A percentile compares a stretch with the other conserved stretches of the same genome.
phyloP scores from a whole-genome alignment of 2,797 vertebrate species.

The Balearica regulorum region DNA sequence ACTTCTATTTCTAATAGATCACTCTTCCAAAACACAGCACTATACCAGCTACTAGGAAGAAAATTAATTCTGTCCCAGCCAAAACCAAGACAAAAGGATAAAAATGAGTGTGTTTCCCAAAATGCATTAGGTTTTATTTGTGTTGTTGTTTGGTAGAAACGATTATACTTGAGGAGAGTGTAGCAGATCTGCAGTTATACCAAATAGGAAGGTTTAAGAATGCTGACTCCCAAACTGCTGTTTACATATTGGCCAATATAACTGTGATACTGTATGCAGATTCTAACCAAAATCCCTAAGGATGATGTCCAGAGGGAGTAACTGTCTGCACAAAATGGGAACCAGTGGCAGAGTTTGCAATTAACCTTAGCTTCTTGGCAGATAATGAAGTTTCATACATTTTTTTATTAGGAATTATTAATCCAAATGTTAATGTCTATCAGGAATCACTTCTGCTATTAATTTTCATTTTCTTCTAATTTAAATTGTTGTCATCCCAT shows the following conservation, averaged over 20 bases:
- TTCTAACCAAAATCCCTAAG: not conserved
- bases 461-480: conserved; percentile 43
- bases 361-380: not conserved
- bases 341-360: not conserved
- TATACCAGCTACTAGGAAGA: too few relatives aligned
- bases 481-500: conserved; percentile 39
- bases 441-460: conserved; percentile 9
- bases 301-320: not conserved
- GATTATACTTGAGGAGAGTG: not conserved
- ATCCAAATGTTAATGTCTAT: conserved; percentile 20
- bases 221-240: not conserved
- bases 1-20: not conserved
- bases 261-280: not conserved
- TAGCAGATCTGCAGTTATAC: not conserved
- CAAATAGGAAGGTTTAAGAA: not conserved
- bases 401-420: conserved; percentile 44
- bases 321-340: not conserved
- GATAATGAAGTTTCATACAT: conserved; percentile 30
- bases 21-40: not conserved
- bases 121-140: not conserved
- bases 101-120: not conserved
- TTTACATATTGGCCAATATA: not conserved
- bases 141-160: not conserved
- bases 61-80: too few relatives aligned
- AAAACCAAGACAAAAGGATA: not conserved